phyloP scores from a whole-genome alignment of 2,888 invertebrate genomes.

The Embidobia sp. region DNA sequence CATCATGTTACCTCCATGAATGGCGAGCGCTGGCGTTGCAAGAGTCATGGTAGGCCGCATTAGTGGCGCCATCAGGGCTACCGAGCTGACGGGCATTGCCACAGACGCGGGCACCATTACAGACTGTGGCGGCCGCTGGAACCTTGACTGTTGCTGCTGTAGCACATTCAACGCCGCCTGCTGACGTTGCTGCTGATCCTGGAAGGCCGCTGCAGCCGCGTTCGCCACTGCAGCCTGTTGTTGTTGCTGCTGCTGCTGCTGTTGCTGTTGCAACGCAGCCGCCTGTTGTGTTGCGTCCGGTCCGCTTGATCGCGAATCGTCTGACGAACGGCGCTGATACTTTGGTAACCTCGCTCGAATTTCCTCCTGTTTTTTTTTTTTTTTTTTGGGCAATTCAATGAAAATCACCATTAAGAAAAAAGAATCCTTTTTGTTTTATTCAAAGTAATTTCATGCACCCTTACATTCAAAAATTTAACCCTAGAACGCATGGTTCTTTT shows the following conservation, averaged over 20 bases:
- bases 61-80: constrained; percentile 82
- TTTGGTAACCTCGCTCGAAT: constrained; percentile 87
- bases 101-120: constrained; percentile 82
- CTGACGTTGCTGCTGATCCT: constrained; percentile 80
- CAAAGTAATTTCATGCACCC: too few relatives aligned
- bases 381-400: too few relatives aligned
- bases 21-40: constrained; percentile 82
- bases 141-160: constrained; percentile 82
- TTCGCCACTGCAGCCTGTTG: constrained; percentile 77
- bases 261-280: constrained; percentile 72
- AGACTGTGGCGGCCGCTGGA: constrained; percentile 81
- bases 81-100: constrained; percentile 82
- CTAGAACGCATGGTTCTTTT: too few relatives aligned
- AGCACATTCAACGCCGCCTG: constrained; percentile 81
- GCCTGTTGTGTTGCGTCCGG: constrained; percentile 69
- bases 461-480: too few relatives aligned
- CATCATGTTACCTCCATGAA: constrained; percentile 85
- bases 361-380: constrained; percentile 91
- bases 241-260: constrained; percentile 76
- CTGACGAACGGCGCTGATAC: constrained; percentile 84
- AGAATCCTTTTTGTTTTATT: too few relatives aligned
- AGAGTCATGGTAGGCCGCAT: constrained; percentile 83
- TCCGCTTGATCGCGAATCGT: constrained; percentile 78
- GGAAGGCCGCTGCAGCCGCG: constrained; percentile 77
- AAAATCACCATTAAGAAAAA: too few relatives aligned